A percentile compares a stretch with the other conserved stretches of the same genome.
Conservation (phyloP, 1,140 invertebrate species). For the Tetramorium simillimum region DNA sequence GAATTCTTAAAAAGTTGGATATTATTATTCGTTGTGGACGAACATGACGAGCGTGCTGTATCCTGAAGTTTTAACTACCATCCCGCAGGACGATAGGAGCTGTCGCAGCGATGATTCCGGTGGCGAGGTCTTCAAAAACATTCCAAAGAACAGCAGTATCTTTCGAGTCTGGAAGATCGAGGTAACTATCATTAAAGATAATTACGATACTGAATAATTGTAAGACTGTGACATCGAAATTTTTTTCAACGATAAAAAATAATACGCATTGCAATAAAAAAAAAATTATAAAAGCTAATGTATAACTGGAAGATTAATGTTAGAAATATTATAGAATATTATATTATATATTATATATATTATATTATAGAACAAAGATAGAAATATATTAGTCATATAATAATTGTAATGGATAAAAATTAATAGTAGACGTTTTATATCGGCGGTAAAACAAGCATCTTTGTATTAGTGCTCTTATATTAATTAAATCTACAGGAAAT, state of each 20-base stretch:
- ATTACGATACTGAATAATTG: neutral
- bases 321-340: no score
- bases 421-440: neutral
- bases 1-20: neutral
- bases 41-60: slow-evolving; percentile 43
- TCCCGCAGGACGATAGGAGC: slow-evolving; percentile 80
- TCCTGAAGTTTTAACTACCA: slow-evolving; percentile 31
- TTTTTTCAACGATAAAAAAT: neutral
- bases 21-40: neutral
- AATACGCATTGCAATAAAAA: neutral
- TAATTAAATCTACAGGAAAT: no score
- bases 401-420: neutral
- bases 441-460: no score
- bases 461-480: no score
- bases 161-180: slow-evolving; percentile 94
- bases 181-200: slow-evolving; percentile 81
- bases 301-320: neutral
- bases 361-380: no score
- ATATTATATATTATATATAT: no score
- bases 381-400: neutral
- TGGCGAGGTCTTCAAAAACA: slow-evolving; percentile 89
- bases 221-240: neutral
- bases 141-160: slow-evolving; percentile 89
- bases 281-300: neutral
- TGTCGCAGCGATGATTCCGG: slow-evolving; percentile 82